Evolutionary conservation across 2,797 vertebrate genomes (phyloP).

Genomic region (Parauchenoglanis ngamensis): DNA sequence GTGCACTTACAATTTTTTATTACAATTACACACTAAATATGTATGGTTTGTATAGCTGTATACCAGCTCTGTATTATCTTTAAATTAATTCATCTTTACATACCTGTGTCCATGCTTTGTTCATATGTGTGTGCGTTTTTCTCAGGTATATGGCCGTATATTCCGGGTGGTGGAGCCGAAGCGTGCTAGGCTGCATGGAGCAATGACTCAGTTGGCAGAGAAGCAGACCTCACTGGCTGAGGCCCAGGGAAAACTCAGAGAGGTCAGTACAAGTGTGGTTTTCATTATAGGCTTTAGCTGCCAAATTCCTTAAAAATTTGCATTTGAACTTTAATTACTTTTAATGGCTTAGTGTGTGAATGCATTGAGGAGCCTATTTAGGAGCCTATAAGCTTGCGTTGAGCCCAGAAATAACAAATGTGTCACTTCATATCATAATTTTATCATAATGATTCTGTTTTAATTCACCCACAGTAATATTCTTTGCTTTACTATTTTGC

Average conservation of each 20-base stretch:
- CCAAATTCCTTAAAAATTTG: background rate
- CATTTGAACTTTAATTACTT: background rate
- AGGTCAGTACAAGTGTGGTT: conserved; percentile 65
- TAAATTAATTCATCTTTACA: background rate
- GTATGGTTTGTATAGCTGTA: background rate
- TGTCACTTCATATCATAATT: background rate
- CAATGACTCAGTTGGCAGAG: conserved; percentile 78
- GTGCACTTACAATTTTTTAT: background rate
- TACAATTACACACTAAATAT: background rate
- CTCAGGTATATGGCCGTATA: conserved; percentile 82
- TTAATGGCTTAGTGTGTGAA: background rate
- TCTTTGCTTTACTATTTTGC: background rate
- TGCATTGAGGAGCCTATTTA: background rate
- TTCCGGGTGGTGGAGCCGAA: conserved; percentile 87
- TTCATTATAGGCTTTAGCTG: background rate
- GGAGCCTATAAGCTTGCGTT: background rate
- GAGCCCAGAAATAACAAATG: background rate
- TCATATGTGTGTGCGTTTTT: conserved; percentile 25
- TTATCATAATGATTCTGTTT: background rate
- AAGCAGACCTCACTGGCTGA: conserved; percentile 83
- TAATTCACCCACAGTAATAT: background rate
- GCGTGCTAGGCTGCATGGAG: conserved; percentile 74
- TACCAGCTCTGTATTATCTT: background rate
- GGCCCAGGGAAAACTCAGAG: conserved; percentile 80
- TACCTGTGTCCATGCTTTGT: conserved; percentile 3